These are phyloP conservation scores for Sebastolobus alascanus DNA, from an alignment of 2,797 vertebrate genomes.

Conservation along the genomic window DNA sequence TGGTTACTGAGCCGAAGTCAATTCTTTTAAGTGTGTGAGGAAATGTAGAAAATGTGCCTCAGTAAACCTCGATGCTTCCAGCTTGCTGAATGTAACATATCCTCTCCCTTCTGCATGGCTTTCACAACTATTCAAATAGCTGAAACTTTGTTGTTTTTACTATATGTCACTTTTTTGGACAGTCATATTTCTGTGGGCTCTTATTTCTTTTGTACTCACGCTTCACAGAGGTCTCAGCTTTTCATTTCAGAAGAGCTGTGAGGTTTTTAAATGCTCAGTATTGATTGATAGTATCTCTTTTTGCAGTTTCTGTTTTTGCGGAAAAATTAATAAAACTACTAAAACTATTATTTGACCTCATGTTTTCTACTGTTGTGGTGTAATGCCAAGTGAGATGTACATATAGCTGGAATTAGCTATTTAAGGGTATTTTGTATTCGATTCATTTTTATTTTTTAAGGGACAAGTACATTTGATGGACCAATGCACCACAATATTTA, in stretches of 20 bases:
- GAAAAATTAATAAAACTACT: slow-evolving; percentile 69
- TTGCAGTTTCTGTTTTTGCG: slow-evolving; percentile 70
- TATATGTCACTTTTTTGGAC: slow-evolving; percentile 50
- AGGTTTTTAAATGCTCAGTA: slow-evolving; percentile 60
- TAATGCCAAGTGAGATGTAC: not conserved
- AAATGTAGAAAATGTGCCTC: slow-evolving; percentile 75
- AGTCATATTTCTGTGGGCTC: slow-evolving; percentile 45
- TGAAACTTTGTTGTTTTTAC: slow-evolving; percentile 48
- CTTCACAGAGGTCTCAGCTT: slow-evolving; percentile 50
- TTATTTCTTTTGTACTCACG: slow-evolving; percentile 55
- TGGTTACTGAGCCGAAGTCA: slow-evolving; percentile 51
- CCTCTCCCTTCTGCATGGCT: slow-evolving; percentile 69
- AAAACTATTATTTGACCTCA: slow-evolving; percentile 17
- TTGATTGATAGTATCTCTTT: slow-evolving; percentile 56
- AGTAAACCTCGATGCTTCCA: slow-evolving; percentile 77
- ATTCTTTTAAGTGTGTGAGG: slow-evolving; percentile 56
- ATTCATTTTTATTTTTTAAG: not conserved
- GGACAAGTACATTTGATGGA: not conserved
- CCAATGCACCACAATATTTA: not conserved
- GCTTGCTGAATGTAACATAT: slow-evolving; percentile 79
- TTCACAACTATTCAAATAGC: slow-evolving; percentile 43
- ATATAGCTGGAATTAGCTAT: not conserved
- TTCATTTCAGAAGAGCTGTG: slow-evolving; percentile 52
- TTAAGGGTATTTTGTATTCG: not conserved
- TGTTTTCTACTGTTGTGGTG: not conserved